Base-by-base conservation (phyloP, 2,113 vertebrate species). In the Thalassoma bifasciatum region DNA sequence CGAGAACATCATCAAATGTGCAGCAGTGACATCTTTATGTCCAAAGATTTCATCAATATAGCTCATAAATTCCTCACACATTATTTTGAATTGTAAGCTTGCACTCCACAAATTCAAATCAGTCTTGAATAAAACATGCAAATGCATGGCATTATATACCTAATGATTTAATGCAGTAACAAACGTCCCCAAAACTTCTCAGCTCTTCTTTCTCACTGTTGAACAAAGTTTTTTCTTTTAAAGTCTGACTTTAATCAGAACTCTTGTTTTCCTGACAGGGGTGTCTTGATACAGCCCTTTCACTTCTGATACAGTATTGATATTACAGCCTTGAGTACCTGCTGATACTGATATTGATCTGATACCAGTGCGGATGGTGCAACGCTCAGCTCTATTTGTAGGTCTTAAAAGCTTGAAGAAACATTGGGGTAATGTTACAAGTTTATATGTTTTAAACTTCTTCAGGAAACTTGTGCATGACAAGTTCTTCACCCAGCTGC, bases 201-300 rank as follows among this genome's bases (percentile, higher is more conserved):
- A 11, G 12, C 11, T 57, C 4, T 66, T 57, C 24, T 58, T 59
- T 60, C 19, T 17, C 44, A 46, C 17, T 46, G 0, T 11, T 58
- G 1, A 58, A 17, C 40, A 51, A 3, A 49, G 34, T 23, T 57
- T 13, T 7, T 30, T 30, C 3, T 30, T 30, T 30, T 4, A 30
- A 84, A 71, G 58, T 77, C 54, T 77, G 51, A 49, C 75, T 78
- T 53, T 49, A 5, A 22, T 72, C 21, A 44, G n/a, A 50, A 3
- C 10, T 13, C 57, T 37, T 6, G 1, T 30, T 30, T 30, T 30
- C 30, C 49, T 30, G 30, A 30, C 30, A 30, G n/a, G n/a, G n/a
- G n/a, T n/a, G n/a, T n/a, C n/a, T n/a, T n/a, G n/a, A n/a, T n/a
- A n/a, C n/a, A n/a, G n/a, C n/a, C n/a, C n/a, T n/a, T n/a, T n/a